Evolutionary conservation across 2,888 invertebrate species (phyloP).

Genomic region (Dryadula phaetusa): DNA sequence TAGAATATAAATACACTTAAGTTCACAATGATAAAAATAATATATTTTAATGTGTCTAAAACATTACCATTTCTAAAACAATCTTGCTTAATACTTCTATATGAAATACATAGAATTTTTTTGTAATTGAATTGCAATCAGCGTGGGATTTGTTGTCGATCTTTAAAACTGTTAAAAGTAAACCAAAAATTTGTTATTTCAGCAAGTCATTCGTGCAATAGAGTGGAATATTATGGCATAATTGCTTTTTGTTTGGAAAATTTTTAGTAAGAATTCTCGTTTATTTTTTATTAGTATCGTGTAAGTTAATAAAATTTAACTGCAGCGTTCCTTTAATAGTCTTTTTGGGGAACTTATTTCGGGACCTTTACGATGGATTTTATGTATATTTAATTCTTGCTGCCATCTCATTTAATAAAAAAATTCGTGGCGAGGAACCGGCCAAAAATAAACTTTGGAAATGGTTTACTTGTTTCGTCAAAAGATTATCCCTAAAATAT

Average conservation of each 20-base stretch:
- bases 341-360: slow-evolving; percentile 21
- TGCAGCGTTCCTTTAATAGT: slow-evolving; percentile 15
- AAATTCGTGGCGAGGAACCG: not conserved
- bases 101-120: slow-evolving; percentile 1
- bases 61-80: not conserved
- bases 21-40: not conserved
- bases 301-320: slow-evolving; percentile 16
- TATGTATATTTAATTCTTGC: slow-evolving; percentile 15
- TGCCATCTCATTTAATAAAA: slow-evolving; percentile 21
- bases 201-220: slow-evolving; percentile 61
- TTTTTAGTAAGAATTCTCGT: not conserved
- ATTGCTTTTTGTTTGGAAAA: slow-evolving; percentile 30
- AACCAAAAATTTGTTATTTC: slow-evolving; percentile 34
- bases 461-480: not conserved
- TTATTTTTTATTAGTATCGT: not conserved
- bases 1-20: not conserved
- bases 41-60: not conserved
- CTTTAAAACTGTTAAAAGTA: slow-evolving; percentile 23
- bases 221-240: slow-evolving; percentile 51
- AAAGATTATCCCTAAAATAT: not conserved
- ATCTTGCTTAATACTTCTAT: slow-evolving; percentile 2
- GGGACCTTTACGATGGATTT: slow-evolving; percentile 17
- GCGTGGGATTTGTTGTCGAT: slow-evolving; percentile 37
- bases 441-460: not conserved
- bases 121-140: slow-evolving; percentile 16